Base-by-base conservation (phyloP, 2,113 vertebrate species). In the Erythrocebus patas region DNA sequence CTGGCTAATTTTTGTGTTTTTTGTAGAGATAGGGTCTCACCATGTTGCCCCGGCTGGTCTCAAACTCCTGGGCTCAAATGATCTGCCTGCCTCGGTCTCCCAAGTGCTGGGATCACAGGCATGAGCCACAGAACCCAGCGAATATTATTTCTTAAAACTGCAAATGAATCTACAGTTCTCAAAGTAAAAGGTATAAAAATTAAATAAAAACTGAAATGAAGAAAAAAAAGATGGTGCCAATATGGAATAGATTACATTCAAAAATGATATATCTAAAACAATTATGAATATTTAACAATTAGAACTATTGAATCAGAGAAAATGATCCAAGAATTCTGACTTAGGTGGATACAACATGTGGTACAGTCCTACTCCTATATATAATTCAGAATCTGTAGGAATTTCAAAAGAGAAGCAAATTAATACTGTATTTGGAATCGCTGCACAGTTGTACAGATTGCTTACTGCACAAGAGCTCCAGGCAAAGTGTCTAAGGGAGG, bases 181-280 rank as follows among this genome's bases (percentile, higher is more conserved):
- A 80, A 97, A 90, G 86, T 66, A 75, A 94, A 96, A 91, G 68
- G 16, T 64, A 79, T 89, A 93, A 90, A 91, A 92, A 55, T 25
- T 73, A 81, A 96, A 70, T 35, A 76, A 81, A 94, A 92, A 38
- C 1, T 8, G 76, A 76, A 43, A 76, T 76, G 40, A 66, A 70
- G 61, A 64, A 64, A 55, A 92, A 91, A 83, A 55, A 45, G n/a
- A 40, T 43, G n/a, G 73, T 38, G 12, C 23, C 32, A 35, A 70
- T 43, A 83, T 22, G 23, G 11, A n/a, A 75, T n/a, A 76, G 48
- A 78, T 1, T 75, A 32, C 23, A 72, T 88, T 55, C 30, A 73
- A 85, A 92, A 96, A 85, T 87, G 17, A 64, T 70, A n/a, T 35
- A 43, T 66, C 50, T 73, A 66, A 92, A 96, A 96, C 18, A 92